These are phyloP conservation scores for Philypnodon macrostomus DNA, from an alignment of 2,797 vertebrate species.

Conservation along the genomic window DNA sequence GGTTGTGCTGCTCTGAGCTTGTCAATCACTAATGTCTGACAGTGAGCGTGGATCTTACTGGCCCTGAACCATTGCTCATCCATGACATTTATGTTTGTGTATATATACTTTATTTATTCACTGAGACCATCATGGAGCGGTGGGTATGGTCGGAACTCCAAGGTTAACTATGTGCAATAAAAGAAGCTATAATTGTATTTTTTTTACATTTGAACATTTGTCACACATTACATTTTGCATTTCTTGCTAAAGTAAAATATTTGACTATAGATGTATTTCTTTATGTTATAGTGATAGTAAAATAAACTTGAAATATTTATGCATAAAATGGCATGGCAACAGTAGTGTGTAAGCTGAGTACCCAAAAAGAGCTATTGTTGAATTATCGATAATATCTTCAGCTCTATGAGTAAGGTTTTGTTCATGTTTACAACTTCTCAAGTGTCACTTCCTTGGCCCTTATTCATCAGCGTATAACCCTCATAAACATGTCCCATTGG, in stretches of 20 bases:
- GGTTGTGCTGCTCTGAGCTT: constrained; percentile 32
- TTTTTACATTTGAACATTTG: no score
- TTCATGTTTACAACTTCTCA: not conserved
- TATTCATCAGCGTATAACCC: not conserved
- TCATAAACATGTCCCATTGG: not conserved
- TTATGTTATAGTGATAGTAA: no score
- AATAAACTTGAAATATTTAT: no score
- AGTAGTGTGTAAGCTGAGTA: not conserved
- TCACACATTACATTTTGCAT: no score
- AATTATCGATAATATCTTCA: constrained; percentile 1
- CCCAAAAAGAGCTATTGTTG: not conserved
- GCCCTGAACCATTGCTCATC: constrained; percentile 41
- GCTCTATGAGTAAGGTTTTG: not conserved
- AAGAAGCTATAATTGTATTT: no score
- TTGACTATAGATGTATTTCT: no score
- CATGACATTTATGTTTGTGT: constrained; percentile 29
- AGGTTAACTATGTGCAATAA: not conserved
- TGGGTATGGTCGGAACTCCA: not conserved
- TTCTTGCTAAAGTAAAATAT: no score
- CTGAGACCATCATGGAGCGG: constrained; percentile 4
- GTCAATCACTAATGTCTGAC: constrained; percentile 45
- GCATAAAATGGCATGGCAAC: not conserved
- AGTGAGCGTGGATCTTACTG: constrained; percentile 39
- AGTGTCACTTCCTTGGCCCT: constrained; percentile 9
- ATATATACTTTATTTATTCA: constrained; percentile 13